A percentile compares a stretch with the other conserved stretches of the same genome.
Evolutionary conservation across 2,113 vertebrate species (phyloP).

Genomic region (Parotia lawesii): DNA sequence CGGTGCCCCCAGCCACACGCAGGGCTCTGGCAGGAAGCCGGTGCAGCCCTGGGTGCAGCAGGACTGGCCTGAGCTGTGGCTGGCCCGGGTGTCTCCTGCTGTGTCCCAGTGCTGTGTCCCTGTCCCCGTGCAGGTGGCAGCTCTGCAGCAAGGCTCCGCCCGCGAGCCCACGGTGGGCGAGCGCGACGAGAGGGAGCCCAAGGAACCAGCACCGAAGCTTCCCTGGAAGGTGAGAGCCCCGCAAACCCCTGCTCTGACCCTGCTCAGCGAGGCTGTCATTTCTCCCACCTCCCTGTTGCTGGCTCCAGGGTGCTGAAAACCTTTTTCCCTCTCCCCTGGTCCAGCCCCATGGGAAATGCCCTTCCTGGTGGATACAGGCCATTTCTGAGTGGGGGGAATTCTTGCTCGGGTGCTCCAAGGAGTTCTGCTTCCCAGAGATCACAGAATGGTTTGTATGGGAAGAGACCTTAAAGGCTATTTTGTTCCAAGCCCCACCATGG

Average conservation of each 20-base stretch:
- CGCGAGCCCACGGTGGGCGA: slow-evolving; percentile 51
- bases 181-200: slow-evolving; percentile 52
- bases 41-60: not conserved
- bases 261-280: accelerated
- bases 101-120: not conserved
- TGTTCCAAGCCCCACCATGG: not conserved
- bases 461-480: not conserved
- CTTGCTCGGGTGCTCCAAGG: not conserved
- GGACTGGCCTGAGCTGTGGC: not conserved
- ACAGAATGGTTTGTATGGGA: not conserved
- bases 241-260: not conserved
- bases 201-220: slow-evolving; percentile 55
- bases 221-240: slow-evolving; percentile 73
- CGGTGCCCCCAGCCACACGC: accelerated
- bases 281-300: not conserved
- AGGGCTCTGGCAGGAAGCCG: not conserved
- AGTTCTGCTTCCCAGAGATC: not conserved
- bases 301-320: not conserved
- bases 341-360: not conserved
- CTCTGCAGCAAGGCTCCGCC: slow-evolving; percentile 63
- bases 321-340: not conserved
- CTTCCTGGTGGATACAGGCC: not conserved
- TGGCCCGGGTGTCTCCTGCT: not conserved
- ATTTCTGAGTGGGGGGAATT: not conserved
- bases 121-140: slow-evolving; percentile 51